Evolutionary conservation across 2,888 invertebrate genomes (phyloP).

Genomic region (Tetramorium bicarinatum): DNA sequence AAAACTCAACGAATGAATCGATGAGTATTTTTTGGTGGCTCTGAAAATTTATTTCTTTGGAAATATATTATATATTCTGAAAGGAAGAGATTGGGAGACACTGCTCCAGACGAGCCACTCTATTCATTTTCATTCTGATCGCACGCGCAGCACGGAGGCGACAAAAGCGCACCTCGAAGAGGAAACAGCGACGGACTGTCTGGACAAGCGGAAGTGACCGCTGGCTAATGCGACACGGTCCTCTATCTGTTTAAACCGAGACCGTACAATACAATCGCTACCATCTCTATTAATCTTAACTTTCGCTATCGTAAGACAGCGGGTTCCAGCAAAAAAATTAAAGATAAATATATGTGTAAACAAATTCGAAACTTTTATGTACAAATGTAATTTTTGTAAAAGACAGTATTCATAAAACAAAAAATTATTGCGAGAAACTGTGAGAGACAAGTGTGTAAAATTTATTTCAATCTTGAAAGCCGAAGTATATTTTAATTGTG

Average conservation of each 20-base stretch:
- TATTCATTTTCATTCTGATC: slow-evolving; percentile 68
- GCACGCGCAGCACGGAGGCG: slow-evolving; percentile 54
- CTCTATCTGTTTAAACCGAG: slow-evolving; percentile 63
- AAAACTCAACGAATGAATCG: neutral
- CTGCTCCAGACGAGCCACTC: slow-evolving; percentile 38
- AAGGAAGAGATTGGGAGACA: neutral
- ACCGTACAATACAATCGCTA: neutral
- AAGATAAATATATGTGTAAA: neutral
- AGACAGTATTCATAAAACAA: neutral
- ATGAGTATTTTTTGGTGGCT: neutral
- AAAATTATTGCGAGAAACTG: neutral
- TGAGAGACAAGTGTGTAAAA: neutral
- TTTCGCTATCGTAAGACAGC: neutral
- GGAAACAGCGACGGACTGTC: slow-evolving; percentile 71
- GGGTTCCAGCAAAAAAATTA: neutral
- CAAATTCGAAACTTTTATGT: neutral
- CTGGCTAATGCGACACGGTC: slow-evolving; percentile 56
- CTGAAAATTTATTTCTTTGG: neutral
- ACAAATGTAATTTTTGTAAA: neutral
- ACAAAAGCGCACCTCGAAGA: slow-evolving; percentile 66
- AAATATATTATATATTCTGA: slow-evolving; percentile 9
- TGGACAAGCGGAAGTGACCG: slow-evolving; percentile 73
- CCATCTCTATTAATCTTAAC: slow-evolving; percentile 19
- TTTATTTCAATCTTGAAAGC: neutral
- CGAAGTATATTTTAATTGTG: neutral